Evolutionary conservation across 2,113 vertebrate species (phyloP).

Genomic region (Rana temporaria): DNA sequence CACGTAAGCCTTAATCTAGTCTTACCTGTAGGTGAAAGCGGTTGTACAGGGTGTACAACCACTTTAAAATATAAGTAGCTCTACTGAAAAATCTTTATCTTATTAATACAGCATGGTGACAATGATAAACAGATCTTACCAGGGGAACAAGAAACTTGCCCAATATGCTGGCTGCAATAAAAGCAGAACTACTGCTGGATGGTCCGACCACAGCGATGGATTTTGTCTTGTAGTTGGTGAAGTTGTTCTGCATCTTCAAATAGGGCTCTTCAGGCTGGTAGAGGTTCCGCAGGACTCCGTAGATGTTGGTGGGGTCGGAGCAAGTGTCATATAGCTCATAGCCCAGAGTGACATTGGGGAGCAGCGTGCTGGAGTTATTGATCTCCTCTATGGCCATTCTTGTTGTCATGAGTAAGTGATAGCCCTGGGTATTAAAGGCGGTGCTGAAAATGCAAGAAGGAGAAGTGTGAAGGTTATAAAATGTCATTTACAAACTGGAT

Average conservation of each 20-base stretch:
- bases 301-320: conserved; percentile 66
- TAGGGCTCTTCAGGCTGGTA: fast-evolving
- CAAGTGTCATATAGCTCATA: conserved; percentile 83
- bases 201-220: conserved; percentile 75
- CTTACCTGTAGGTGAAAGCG: too few relatives aligned
- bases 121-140: conserved; percentile 67
- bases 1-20: too few relatives aligned
- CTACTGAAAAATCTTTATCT: too few relatives aligned
- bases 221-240: conserved; percentile 59
- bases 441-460: conserved; percentile 4
- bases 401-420: conserved; percentile 79
- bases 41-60: too few relatives aligned
- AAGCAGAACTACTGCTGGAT: conserved; percentile 59
- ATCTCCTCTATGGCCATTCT: conserved; percentile 81
- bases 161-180: conserved; percentile 71
- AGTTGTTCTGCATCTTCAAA: conserved; percentile 47
- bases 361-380: conserved; percentile 80
- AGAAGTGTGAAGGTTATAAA: background rate
- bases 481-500: too few relatives aligned
- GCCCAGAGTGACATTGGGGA: conserved; percentile 83
- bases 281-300: conserved; percentile 65
- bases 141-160: conserved; percentile 74
- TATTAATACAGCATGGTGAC: too few relatives aligned
- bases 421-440: conserved; percentile 63
- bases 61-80: too few relatives aligned